Conservation (phyloP, 2,797 vertebrate genomes). For the Lepidocolaptes lacrymiger region DNA sequence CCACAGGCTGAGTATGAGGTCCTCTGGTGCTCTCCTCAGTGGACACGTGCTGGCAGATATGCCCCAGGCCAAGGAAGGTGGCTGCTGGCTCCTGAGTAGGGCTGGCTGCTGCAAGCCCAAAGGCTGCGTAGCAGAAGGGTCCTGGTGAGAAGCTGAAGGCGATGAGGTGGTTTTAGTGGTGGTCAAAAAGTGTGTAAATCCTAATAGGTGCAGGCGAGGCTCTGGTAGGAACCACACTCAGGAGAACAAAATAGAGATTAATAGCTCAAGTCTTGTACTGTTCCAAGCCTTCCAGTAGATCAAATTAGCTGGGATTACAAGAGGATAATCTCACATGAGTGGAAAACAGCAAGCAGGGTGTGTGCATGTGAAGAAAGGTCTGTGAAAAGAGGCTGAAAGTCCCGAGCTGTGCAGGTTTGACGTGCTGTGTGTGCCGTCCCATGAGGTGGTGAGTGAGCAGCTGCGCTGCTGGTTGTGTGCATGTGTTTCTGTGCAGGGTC, state of each 20-base stretch:
- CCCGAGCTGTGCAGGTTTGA: accelerated
- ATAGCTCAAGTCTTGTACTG: neutral
- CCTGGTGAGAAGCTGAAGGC: neutral
- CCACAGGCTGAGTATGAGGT: neutral
- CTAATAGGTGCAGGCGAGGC: neutral
- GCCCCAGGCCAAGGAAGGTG: neutral
- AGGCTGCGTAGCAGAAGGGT: neutral
- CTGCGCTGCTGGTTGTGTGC: neutral
- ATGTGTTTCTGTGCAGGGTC: neutral
- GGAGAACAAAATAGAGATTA: neutral
- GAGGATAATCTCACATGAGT: neutral
- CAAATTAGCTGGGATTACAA: neutral
- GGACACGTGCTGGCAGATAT: accelerated
- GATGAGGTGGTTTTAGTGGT: neutral
- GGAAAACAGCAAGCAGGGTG: neutral
- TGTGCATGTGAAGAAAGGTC: neutral
- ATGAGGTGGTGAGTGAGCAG: accelerated
- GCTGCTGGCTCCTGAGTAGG: neutral
- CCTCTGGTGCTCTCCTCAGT: accelerated
- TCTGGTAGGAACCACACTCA: neutral
- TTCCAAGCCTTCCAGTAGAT: neutral
- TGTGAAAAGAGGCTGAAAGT: neutral
- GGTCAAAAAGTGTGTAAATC: neutral
- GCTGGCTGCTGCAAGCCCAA: neutral
- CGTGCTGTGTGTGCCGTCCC: accelerated